Conservation (phyloP, 2,113 vertebrate species). For the Embiotoca jacksoni region DNA sequence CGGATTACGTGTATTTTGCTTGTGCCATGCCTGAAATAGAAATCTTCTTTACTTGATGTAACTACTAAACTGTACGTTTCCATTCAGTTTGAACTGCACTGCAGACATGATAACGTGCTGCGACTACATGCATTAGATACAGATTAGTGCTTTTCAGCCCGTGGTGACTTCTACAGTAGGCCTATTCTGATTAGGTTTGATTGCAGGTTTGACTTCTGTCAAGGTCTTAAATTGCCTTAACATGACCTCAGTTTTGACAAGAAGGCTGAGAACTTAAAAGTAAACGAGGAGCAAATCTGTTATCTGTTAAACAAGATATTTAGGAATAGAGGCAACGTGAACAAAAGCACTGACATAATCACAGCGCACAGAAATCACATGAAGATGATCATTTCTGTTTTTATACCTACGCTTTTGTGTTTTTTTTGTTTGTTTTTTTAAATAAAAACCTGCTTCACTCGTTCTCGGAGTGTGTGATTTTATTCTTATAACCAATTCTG, state of each 20-base stretch:
- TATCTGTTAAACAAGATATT: constrained; percentile 23
- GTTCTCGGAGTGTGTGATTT: background rate
- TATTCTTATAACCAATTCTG: background rate
- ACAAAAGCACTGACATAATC: background rate
- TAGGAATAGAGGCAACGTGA: background rate
- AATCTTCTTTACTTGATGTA: constrained; percentile 50
- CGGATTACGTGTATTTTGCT: constrained; percentile 24
- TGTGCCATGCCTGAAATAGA: constrained; percentile 67
- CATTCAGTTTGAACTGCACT: constrained; percentile 11
- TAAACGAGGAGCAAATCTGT: background rate
- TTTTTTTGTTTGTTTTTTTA: constrained; percentile 56
- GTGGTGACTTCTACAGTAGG: background rate
- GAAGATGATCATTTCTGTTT: constrained; percentile 41
- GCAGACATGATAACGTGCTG: constrained; percentile 11
- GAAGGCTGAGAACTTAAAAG: constrained; percentile 39
- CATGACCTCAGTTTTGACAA: constrained; percentile 43
- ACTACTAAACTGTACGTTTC: background rate
- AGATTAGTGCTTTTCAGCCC: constrained; percentile 18
- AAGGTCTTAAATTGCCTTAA: constrained; percentile 78
- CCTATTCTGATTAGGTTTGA: background rate
- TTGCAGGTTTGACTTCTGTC: constrained; percentile 29
- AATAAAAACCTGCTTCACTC: constrained; percentile 53
- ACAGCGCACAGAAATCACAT: background rate
- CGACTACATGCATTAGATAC: background rate
- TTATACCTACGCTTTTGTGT: constrained; percentile 43